Evolutionary conservation across 2,888 invertebrate species (phyloP), one percentile per base, ranked within the genome.

Genomic region (Cotesia congregata): DNA sequence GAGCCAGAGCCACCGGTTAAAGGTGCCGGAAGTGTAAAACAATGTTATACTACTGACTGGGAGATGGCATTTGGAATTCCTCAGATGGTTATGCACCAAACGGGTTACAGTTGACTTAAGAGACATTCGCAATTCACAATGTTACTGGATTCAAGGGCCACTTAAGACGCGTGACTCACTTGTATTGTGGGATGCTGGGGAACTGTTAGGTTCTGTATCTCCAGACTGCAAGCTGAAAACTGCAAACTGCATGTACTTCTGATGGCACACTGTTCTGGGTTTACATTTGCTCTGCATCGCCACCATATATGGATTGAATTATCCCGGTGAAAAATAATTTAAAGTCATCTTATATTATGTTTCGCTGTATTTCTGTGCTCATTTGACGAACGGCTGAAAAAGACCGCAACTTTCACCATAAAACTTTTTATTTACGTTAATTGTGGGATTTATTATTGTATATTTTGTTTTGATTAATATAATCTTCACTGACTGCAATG

Each of bases 261-360:
- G 30, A 30, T 41, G 40, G 65, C 30, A 30, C 64, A 75, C n/a
- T n/a, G 62, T 62, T 6, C 38, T 30, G 50, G 71, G 59, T 40
- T 59, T 7, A 64, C 59, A 40, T 17, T 67, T 60, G 20, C 60
- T 75, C 74, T 70, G 72, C 65, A 68, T 61, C 67, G 17, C 61
- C 61, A 65, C 67, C 79, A 65, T 70, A 67, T 73, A 75, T 12
- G 70, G 60, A 67, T 72, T 60, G 61, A 80, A 80, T 80, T 77
- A 80, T 81, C 79, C 78, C 80, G 77, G 78, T 79, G 73, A 80
- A 72, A 72, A 76, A 77, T 81, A 72, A 78, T 78, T 77, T 75
- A 69, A 40, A 78, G 77, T 71, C 77, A 65, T 67, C 72, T 76
- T 30, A 30, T 30, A 30, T 30, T 30, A 30, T 30, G 30, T 30